A percentile compares a stretch with the other conserved stretches of the same genome.
These are phyloP conservation scores for Cactoblastis cactorum DNA, from an alignment of 2,888 invertebrate species.

Conservation along the genomic window DNA sequence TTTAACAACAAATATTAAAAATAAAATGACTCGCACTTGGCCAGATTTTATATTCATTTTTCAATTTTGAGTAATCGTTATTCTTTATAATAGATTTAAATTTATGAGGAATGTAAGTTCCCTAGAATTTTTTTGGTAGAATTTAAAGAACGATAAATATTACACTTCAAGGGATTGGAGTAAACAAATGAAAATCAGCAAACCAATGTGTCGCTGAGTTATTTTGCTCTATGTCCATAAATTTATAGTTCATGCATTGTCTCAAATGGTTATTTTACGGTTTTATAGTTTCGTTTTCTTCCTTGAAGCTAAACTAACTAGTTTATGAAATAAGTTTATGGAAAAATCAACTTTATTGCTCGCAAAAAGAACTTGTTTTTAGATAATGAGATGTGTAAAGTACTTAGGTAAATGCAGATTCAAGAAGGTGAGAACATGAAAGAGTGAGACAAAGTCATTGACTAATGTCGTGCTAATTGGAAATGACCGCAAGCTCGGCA, in stretches of 20 bases:
- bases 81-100: background rate
- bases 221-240: background rate
- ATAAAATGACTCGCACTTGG: no score
- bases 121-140: background rate
- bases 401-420: background rate
- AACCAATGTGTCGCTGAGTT: background rate
- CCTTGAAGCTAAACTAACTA: background rate
- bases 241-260: background rate
- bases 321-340: background rate
- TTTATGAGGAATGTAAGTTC: background rate
- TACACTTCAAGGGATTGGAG: background rate
- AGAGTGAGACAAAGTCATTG: background rate
- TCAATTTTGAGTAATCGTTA: no score
- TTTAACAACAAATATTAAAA: no score
- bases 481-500: background rate
- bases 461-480: background rate
- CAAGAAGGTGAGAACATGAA: background rate
- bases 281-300: background rate
- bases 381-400: no score
- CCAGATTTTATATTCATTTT: no score
- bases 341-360: no score
- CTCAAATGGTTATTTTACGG: background rate
- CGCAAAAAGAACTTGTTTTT: no score
- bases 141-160: background rate
- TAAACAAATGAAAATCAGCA: background rate